Evolutionary conservation across 2,797 vertebrate genomes (phyloP).

Genomic region (Phrynocephalus guinanensis): DNA sequence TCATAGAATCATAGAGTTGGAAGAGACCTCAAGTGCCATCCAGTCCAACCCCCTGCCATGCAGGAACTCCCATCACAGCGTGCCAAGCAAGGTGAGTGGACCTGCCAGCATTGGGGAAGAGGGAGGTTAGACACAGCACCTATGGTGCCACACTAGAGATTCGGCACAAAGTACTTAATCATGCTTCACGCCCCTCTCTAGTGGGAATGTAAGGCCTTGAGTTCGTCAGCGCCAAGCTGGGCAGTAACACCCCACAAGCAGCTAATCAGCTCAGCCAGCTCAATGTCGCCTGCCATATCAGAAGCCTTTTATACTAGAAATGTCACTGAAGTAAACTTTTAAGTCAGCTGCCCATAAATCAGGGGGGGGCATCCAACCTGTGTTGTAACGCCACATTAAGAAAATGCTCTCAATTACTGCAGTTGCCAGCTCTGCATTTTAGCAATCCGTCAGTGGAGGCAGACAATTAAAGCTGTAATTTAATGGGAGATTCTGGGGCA

Average conservation of each 20-base stretch:
- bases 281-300: neutral
- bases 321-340: conserved; percentile 37
- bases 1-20: too few relatives aligned
- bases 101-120: too few relatives aligned
- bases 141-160: too few relatives aligned
- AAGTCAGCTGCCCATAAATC: conserved; percentile 36
- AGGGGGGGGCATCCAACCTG: conserved; percentile 13
- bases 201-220: neutral
- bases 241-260: neutral
- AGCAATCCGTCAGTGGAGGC: conserved; percentile 60
- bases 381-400: conserved; percentile 42
- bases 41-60: too few relatives aligned
- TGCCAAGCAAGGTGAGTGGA: too few relatives aligned
- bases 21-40: too few relatives aligned
- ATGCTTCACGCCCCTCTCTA: too few relatives aligned
- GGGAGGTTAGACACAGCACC: too few relatives aligned
- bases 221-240: neutral
- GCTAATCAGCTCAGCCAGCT: neutral
- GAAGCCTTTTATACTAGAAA: neutral
- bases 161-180: too few relatives aligned
- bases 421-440: conserved; percentile 42
- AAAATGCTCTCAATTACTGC: conserved; percentile 32
- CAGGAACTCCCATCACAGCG: too few relatives aligned
- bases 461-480: conserved; percentile 69
- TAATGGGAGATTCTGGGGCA: conserved; percentile 64